Percentiles rank a stretch among this genome's conserved stretches.
These are phyloP conservation scores for Ormyrus labotus DNA, from an alignment of 2,888 invertebrate species.

Conservation along the genomic window DNA sequence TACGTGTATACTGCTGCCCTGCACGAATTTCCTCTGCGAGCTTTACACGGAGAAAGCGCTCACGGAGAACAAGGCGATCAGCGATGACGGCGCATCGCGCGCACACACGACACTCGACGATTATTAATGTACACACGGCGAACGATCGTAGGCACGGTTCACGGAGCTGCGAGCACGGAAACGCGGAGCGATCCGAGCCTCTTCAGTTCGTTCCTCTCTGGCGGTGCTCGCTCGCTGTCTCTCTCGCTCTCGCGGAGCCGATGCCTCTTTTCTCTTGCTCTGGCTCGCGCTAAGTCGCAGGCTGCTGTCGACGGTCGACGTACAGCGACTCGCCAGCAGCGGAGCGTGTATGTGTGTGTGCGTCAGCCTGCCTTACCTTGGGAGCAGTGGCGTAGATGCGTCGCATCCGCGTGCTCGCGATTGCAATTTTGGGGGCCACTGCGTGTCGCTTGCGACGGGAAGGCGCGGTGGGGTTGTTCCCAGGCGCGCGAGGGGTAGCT, in stretches of 20 bases:
- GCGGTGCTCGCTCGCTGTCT: slow-evolving; percentile 25
- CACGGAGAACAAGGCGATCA: too few species aligned
- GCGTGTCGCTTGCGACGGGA: too few species aligned
- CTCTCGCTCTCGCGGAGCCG: slow-evolving; percentile 4
- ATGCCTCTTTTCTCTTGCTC: slow-evolving; percentile 12
- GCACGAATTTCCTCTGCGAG: too few species aligned
- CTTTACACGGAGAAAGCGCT: not conserved
- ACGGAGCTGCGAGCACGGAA: slow-evolving; percentile 23
- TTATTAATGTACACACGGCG: not conserved
- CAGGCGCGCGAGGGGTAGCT: too few species aligned
- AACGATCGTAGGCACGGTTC: slow-evolving; percentile 5
- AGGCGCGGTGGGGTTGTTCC: too few species aligned
- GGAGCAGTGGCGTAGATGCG: slow-evolving; percentile 15
- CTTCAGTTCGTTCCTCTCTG: slow-evolving; percentile 49
- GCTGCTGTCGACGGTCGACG: slow-evolving; percentile 25
- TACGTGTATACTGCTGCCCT: too few species aligned
- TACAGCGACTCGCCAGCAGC: not conserved
- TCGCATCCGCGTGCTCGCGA: not conserved
- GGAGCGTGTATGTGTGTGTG: not conserved
- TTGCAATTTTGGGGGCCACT: too few species aligned
- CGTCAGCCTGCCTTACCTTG: slow-evolving; percentile 43
- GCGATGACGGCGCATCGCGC: not conserved
- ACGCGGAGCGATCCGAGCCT: slow-evolving; percentile 47
- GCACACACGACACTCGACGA: slow-evolving; percentile 7
- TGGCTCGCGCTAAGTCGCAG: not conserved